phyloP scores from a whole-genome alignment of 2,888 invertebrate species.

The Pseudanteris insignis region DNA sequence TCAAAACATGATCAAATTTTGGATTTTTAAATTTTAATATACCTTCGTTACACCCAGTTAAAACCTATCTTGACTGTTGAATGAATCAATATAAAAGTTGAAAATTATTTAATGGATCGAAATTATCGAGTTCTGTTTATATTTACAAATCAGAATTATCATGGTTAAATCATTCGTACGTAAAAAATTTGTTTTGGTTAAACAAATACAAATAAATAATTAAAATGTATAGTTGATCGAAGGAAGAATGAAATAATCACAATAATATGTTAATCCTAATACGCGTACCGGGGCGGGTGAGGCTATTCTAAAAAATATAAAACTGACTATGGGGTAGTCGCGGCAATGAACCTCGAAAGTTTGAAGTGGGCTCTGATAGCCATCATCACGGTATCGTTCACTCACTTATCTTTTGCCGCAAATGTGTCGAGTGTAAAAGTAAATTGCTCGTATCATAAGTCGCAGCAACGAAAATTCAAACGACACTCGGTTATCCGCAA shows the following conservation, averaged over 20 bases:
- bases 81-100: too few species aligned
- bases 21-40: too few species aligned
- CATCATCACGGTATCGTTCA: conserved; percentile 49
- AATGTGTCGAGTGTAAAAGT: conserved; percentile 1
- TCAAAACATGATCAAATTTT: too few species aligned
- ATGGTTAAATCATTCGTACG: too few species aligned
- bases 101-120: too few species aligned
- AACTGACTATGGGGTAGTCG: conserved; percentile 60
- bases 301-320: not conserved
- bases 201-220: not conserved
- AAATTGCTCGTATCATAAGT: conserved; percentile 2
- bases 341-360: conserved; percentile 59
- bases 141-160: too few species aligned
- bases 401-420: conserved; percentile 3
- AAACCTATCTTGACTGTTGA: too few species aligned
- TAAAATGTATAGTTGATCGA: not conserved
- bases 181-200: not conserved
- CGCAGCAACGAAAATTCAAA: conserved; percentile 5
- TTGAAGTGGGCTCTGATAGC: conserved; percentile 55
- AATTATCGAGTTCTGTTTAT: too few species aligned
- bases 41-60: too few species aligned
- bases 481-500: conserved; percentile 6
- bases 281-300: too few species aligned
- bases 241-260: conserved; percentile 12
- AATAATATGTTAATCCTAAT: too few species aligned